Conservation (phyloP, 2,888 invertebrate species). For the Erpobdella octoculata region DNA sequence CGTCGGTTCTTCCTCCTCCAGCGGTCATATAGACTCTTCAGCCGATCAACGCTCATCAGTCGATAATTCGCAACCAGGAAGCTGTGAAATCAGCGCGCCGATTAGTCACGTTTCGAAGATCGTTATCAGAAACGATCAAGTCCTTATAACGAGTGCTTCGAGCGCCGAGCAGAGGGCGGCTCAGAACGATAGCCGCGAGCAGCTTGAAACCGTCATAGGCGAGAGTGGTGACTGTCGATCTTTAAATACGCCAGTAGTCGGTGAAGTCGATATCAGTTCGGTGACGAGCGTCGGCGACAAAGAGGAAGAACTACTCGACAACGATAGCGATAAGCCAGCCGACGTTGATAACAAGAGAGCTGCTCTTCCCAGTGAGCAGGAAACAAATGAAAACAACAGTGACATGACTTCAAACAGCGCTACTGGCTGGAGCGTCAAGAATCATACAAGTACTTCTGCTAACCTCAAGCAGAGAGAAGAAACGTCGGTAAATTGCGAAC, state of each 20-base stretch:
- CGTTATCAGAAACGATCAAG: constrained; percentile 4
- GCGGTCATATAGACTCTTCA: background rate
- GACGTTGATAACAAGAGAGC: background rate
- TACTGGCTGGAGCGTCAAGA: too few species aligned
- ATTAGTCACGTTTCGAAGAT: constrained; percentile 6
- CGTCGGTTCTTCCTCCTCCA: background rate
- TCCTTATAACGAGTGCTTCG: background rate
- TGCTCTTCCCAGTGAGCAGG: background rate
- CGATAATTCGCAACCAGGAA: background rate
- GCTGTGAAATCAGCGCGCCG: background rate
- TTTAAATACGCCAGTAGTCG: too few species aligned
- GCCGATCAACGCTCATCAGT: background rate
- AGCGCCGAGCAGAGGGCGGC: too few species aligned
- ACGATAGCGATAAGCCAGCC: background rate
- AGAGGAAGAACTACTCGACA: background rate
- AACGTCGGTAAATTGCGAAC: too few species aligned
- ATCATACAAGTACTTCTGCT: too few species aligned
- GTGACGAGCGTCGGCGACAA: background rate
- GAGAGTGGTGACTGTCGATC: too few species aligned
- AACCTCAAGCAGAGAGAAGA: too few species aligned
- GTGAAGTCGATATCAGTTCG: background rate
- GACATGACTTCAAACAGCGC: too few species aligned
- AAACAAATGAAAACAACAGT: background rate
- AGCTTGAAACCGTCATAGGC: too few species aligned
- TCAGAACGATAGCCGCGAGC: too few species aligned